Base-by-base conservation (phyloP, 1,140 invertebrate species). In the Microplitis mediator region DNA sequence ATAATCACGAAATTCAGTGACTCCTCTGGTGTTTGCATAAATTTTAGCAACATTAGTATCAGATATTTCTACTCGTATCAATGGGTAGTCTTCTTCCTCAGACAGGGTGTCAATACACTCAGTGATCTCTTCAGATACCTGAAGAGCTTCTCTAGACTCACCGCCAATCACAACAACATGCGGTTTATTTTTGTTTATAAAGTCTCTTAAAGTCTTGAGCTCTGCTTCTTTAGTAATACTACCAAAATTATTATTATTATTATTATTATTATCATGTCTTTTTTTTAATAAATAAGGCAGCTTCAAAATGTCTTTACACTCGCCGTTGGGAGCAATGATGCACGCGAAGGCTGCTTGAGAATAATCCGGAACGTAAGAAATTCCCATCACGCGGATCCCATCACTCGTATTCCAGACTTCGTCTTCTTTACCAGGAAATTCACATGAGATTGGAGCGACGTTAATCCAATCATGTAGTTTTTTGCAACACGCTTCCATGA, bases 381-480 rank as follows among this genome's bases (percentile, higher is more conserved):
- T 45, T 8, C 39, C 39, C 89, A 99, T 91, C 0, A 98, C 93
- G 35, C 95, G 89, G 0, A 98, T 87, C 14, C 97, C 96, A 85
- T 94, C 93, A 4, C 90, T 89, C 0, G 93, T 93, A 74, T 96
- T 94, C 94, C 95, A 97, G 63, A 97, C 95, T 69, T 98, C 95
- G 69, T 97, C 95, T 66, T 97, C 95, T 73, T 97, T 95, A 64
- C 93, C 91, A 0, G 92, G 91, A 74, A 94, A 92, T 66, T 93
- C 91, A 0, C 91, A 91, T 69, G 90, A 90, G 78, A 95, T 98
- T 0, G 97, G 97, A 0, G 95, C 95, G 60, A 90, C 87, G 85
- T 98, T 96, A 3, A 98, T 87, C 94, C 95, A 98, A 80, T 97
- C 95, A 80, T 95, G 95, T 64, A 98, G 88, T 81, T 95, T 95